Evolutionary conservation across 2,113 vertebrate species (phyloP), one percentile per base, ranked within the genome.

Genomic region (Notothenia coriiceps): DNA sequence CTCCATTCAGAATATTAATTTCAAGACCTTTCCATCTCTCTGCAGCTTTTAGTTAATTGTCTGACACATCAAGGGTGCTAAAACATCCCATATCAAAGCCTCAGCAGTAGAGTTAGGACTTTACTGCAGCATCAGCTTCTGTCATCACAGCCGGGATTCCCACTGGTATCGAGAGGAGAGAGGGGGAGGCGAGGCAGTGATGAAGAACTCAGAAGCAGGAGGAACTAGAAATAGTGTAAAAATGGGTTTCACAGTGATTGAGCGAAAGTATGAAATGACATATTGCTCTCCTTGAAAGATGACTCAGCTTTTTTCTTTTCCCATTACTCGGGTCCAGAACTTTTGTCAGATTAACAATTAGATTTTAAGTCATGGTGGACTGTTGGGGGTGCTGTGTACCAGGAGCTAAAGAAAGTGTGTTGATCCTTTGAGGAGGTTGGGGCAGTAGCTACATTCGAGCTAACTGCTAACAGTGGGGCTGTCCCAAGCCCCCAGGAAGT

Each of bases 91-190:
- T 79, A 79, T 63, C 77, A 57, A 70, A 85, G 72, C 87, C 78
- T 79, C 73, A 52, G 80, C 60, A 62, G 50, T 74, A 56, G 40
- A 72, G 47, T 44, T 54, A 1, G 75, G n/a, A 11, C 46, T 85
- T 79, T 77, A 74, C 77, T 90, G 87, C 88, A 70, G 78, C 84
- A 81, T 72, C 86, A 79, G 85, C 80, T 67, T 80, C 84, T 92
- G 92, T 80, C 88, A 87, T 92, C 91, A 90, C 62, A 43, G 4
- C 40, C 46, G 86, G 92, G 86, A 88, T 92, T 91, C 88, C 92
- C 90, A 90, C 83, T 25, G 70, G 85, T 84, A 80, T 59, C 65
- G 65, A 79, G 65, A 71, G 18, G 20, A 49, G 68, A 35, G 49
- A 54, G 22, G 18, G 47, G 81, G 22, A 59, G 20, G 11, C 13